A percentile compares a stretch with the other conserved stretches of the same genome.
Evolutionary conservation across 2,888 invertebrate species (phyloP).

Genomic region (Hydraecia micacea): DNA sequence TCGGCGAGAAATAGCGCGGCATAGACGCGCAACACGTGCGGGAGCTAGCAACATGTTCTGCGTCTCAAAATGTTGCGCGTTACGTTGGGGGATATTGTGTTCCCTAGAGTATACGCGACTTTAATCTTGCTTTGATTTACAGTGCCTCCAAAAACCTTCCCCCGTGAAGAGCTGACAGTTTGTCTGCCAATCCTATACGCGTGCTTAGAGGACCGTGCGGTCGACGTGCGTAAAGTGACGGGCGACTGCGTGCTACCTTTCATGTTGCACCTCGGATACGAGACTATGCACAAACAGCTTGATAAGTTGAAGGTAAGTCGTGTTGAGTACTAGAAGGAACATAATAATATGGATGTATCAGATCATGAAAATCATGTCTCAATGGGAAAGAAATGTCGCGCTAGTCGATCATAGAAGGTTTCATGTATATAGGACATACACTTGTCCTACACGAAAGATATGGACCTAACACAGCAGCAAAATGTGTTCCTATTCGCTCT

Average conservation of each 20-base stretch:
- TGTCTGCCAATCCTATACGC: slow-evolving; percentile 95
- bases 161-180: slow-evolving; percentile 94
- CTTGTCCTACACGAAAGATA: neutral
- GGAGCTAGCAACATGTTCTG: neutral
- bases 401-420: neutral
- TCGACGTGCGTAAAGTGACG: slow-evolving; percentile 97
- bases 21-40: neutral
- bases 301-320: slow-evolving; percentile 93
- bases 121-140: slow-evolving; percentile 27
- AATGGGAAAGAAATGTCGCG: neutral
- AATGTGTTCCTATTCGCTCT: neutral
- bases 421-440: neutral
- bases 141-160: slow-evolving; percentile 93
- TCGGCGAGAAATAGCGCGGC: neutral
- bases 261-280: slow-evolving; percentile 97
- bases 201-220: slow-evolving; percentile 97
- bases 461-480: no score
- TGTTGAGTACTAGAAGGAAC: neutral
- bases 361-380: neutral
- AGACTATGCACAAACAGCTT: slow-evolving; percentile 93
- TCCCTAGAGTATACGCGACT: neutral
- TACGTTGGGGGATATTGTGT: neutral
- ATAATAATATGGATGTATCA: neutral
- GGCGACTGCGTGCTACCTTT: slow-evolving; percentile 97
- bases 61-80: neutral